A percentile compares a stretch with the other conserved stretches of the same genome.
phyloP scores from a whole-genome alignment of 2,113 vertebrate genomes.

The Acrocephalus kingi region DNA sequence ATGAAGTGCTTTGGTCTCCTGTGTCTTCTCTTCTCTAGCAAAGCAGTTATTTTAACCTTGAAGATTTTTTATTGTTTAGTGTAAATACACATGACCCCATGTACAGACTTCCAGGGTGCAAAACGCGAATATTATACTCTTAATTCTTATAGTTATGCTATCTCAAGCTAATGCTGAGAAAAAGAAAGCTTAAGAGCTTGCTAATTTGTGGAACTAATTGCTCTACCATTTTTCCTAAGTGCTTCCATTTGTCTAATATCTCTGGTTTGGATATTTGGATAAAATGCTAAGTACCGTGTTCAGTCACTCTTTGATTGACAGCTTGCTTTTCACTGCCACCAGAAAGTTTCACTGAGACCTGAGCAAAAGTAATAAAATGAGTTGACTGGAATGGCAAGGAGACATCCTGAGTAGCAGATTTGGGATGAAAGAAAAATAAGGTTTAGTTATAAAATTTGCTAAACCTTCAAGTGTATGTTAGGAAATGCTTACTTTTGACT shows the following conservation, averaged over 20 bases:
- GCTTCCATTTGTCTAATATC: background rate
- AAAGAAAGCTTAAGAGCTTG: background rate
- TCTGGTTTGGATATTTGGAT: background rate
- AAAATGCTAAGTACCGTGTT: background rate
- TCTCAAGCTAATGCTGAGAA: background rate
- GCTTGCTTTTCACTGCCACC: background rate
- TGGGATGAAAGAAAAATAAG: background rate
- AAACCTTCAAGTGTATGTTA: background rate
- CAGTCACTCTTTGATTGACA: background rate
- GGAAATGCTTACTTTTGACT: background rate
- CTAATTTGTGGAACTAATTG: background rate
- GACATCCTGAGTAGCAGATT: background rate
- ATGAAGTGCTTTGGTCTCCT: background rate
- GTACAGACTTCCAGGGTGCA: background rate
- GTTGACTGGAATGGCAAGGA: background rate
- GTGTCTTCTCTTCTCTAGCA: background rate
- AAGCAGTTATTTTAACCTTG: background rate
- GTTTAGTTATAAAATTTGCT: background rate
- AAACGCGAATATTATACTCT: background rate
- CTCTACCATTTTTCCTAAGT: background rate
- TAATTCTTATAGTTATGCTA: background rate
- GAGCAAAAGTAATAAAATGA: background rate
- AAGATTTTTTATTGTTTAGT: background rate
- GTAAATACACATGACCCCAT: background rate
- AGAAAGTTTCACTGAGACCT: background rate